These are phyloP conservation scores for Drosophila prosaltans DNA, from an alignment of 1,140 invertebrate genomes.

Conservation along the genomic window DNA sequence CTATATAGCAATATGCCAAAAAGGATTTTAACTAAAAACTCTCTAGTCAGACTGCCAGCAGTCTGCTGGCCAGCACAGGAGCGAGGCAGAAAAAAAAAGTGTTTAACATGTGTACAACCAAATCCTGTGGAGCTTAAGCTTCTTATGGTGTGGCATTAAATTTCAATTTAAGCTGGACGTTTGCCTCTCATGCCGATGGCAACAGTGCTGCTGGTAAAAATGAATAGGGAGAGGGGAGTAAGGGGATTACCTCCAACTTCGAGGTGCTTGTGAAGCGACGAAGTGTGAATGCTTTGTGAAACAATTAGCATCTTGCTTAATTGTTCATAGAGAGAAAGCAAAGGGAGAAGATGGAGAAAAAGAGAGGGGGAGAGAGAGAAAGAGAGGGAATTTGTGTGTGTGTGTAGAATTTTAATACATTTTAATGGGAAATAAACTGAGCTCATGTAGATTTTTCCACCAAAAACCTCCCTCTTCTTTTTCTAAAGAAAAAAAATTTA, in stretches of 20 bases:
- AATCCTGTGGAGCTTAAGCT: constrained; percentile 60
- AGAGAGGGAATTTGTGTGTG: background rate
- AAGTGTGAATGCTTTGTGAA: constrained; percentile 75
- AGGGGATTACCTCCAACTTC: background rate
- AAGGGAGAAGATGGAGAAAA: background rate
- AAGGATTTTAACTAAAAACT: constrained; percentile 65
- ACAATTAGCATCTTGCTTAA: constrained; percentile 76
- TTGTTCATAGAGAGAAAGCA: constrained; percentile 49
- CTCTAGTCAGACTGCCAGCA: constrained; percentile 10
- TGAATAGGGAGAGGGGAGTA: background rate
- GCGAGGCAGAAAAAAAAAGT: constrained; percentile 63
- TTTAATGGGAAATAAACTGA: constrained; percentile 76
- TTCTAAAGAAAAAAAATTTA: constrained; percentile 24
- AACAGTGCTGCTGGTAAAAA: background rate
- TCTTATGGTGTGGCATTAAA: constrained; percentile 66
- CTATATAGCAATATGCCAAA: constrained; percentile 56
- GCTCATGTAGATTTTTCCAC: constrained; percentile 32
- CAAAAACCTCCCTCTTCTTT: background rate
- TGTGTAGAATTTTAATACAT: constrained; percentile 61
- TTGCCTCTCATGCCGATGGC: constrained; percentile 16
- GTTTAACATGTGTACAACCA: constrained; percentile 74
- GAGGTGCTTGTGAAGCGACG: constrained; percentile 65
- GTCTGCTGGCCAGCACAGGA: constrained; percentile 14
- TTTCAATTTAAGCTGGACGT: constrained; percentile 75
- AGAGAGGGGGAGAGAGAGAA: background rate